Base-by-base conservation (phyloP, 2,113 vertebrate genomes). In the Notothenia rossii region DNA sequence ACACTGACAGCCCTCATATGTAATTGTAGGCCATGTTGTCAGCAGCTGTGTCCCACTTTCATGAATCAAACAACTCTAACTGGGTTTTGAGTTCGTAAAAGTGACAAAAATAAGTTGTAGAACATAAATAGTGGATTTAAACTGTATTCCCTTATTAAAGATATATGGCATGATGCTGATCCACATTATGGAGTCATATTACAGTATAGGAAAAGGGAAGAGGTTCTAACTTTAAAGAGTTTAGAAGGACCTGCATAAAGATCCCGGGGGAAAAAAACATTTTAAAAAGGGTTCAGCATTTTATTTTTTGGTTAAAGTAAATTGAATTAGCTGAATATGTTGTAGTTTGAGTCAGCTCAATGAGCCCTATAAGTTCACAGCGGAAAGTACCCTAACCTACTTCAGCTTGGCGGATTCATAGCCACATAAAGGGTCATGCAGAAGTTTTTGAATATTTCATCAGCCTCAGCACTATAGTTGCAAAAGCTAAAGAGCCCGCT, bases 1-100 rank as follows among this genome's bases (percentile, higher is more conserved):
- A 36, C 33, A 61, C 20, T 67, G 6, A 40, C n/a, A 43, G 43
- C 25, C 14, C 15, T 65, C 15, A 58, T 29, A 66, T 8, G 4
- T 55, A 55, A 2, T 29, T 69, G 22, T 62, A 8, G 40, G 8
- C 11, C 63, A 25, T 22, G 8, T 45, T 40, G 36, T 20, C 22
- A 78, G 22, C 78, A 79, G 75, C 66, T 72, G 71, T 76, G 82
- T 40, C 82, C 82, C 56, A 81, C 58, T 83, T 86, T 76, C 8
- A 55, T 29, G 33, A 65, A 11, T 14, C 17, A 49, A 45, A 45
- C 18, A 59, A 59, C 50, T 76, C 46, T 56, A 81, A 74, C 4
- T 61, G 59, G 50, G 43, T 65, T 67, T 65, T 79, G 63, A 72
- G 48, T 58, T 20, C 18, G 2, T 5, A 59, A 59, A 53, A 64